These are phyloP conservation scores for Pyrochroa serraticornis DNA, from an alignment of 2,888 invertebrate genomes.

Conservation along the genomic window DNA sequence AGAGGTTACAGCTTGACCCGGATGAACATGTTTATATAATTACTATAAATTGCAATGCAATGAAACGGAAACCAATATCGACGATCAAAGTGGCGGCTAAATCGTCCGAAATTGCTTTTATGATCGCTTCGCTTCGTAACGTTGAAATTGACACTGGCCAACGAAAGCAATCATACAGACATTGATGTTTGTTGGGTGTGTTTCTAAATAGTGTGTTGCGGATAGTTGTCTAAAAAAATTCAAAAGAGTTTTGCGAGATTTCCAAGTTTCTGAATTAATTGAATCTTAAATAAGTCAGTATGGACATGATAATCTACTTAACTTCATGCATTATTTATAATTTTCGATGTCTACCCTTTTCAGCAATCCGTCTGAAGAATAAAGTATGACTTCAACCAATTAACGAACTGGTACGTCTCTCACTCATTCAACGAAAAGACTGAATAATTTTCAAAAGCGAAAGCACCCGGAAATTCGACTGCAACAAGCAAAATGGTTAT, in stretches of 20 bases:
- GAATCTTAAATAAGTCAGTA: slow-evolving; percentile 1
- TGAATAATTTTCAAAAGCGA: too few species aligned
- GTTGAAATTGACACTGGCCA: slow-evolving; percentile 14
- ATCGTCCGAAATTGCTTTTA: slow-evolving; percentile 25
- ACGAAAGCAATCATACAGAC: neutral
- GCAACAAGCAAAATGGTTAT: neutral
- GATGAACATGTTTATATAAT: slow-evolving; percentile 18
- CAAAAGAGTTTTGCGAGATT: neutral
- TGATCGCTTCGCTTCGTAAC: slow-evolving; percentile 15
- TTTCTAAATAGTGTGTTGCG: slow-evolving; percentile 13
- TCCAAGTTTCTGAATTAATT: neutral
- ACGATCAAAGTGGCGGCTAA: slow-evolving; percentile 22
- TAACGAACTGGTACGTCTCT: neutral
- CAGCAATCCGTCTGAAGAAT: neutral
- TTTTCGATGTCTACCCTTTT: neutral
- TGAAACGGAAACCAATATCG: slow-evolving; percentile 22
- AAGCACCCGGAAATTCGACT: neutral
- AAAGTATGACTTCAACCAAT: neutral
- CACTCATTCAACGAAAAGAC: too few species aligned
- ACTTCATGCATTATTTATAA: slow-evolving; percentile 8
- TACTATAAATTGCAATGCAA: slow-evolving; percentile 18
- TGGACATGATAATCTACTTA: slow-evolving; percentile 8
- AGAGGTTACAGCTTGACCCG: neutral
- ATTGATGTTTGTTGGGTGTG: slow-evolving; percentile 2
- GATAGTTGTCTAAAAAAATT: neutral